These are phyloP conservation scores for Pterois miles DNA, from an alignment of 2,797 vertebrate genomes.

Conservation along the genomic window DNA sequence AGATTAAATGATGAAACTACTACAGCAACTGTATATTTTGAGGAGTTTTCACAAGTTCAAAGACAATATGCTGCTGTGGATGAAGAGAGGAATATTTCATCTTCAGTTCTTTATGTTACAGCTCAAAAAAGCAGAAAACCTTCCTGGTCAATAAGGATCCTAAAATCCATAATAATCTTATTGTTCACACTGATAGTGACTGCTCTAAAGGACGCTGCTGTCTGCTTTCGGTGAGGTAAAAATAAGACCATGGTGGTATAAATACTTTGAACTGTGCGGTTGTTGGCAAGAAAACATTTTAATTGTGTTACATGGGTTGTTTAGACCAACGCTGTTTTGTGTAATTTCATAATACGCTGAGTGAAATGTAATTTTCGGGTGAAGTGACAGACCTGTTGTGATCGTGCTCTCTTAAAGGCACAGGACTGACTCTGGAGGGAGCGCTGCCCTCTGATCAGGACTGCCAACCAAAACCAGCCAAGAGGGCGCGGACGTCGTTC, in stretches of 20 bases:
- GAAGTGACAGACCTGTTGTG: neutral
- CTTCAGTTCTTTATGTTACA: neutral
- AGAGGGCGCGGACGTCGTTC: slow-evolving; percentile 96
- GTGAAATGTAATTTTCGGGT: neutral
- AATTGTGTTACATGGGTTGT: slow-evolving; percentile 27
- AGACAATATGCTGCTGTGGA: neutral
- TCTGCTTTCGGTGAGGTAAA: slow-evolving; percentile 5
- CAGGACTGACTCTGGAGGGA: slow-evolving; percentile 96
- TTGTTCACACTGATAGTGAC: neutral
- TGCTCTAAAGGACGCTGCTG: neutral
- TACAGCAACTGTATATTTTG: neutral
- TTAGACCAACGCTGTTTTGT: slow-evolving; percentile 17
- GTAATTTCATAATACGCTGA: neutral
- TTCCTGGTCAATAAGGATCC: neutral
- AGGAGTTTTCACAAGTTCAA: neutral
- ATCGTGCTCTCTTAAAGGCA: slow-evolving; percentile 82
- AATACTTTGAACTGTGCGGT: slow-evolving; percentile 38
- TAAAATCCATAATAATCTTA: neutral
- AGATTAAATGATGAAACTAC: neutral
- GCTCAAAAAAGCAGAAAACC: neutral
- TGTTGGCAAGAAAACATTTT: slow-evolving; percentile 38
- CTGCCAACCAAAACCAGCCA: slow-evolving; percentile 97
- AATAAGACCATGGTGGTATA: neutral
- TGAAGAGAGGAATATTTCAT: neutral
- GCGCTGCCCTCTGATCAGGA: slow-evolving; percentile 98